These are phyloP conservation scores for Porites australiensis DNA, from an alignment of 64 coral and sea anemone species.

Conservation along the genomic window DNA sequence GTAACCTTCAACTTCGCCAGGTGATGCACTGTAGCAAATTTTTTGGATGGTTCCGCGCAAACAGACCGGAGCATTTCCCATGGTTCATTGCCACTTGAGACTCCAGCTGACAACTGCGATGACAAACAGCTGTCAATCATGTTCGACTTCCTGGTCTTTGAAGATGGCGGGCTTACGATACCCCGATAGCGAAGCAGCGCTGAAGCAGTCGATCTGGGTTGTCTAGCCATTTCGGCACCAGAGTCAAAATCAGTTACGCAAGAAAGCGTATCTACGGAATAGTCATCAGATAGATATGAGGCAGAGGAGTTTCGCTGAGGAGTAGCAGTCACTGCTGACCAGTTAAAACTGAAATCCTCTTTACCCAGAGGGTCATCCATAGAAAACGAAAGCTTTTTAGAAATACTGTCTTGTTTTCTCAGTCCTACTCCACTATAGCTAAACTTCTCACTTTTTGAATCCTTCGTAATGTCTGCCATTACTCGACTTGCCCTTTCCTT, in stretches of 20 bases:
- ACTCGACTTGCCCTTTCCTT: not conserved
- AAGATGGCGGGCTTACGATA: slow-evolving; percentile 41
- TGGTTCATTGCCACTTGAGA: slow-evolving; percentile 79
- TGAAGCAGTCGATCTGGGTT: slow-evolving; percentile 83
- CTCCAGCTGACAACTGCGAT: slow-evolving; percentile 1
- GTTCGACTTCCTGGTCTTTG: not conserved
- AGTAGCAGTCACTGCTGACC: not conserved
- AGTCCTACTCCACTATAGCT: not conserved
- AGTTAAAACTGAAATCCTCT: not conserved
- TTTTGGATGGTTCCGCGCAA: slow-evolving; percentile 88
- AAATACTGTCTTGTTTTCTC: slow-evolving; percentile 20
- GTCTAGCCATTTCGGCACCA: slow-evolving; percentile 62
- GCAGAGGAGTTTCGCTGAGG: not conserved
- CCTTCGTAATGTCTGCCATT: not conserved
- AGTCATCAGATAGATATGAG: not conserved
- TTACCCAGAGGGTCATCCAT: not conserved
- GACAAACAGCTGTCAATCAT: not conserved
- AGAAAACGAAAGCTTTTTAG: slow-evolving; percentile 42
- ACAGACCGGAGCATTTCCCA: slow-evolving; percentile 91
- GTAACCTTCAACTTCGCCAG: slow-evolving; percentile 63
- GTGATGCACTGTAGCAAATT: slow-evolving; percentile 89
- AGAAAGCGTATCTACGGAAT: not conserved
- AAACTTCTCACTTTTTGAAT: not conserved
- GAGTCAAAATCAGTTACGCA: not conserved
- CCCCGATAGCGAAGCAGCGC: slow-evolving; percentile 84